A percentile compares a stretch with the other conserved stretches of the same genome.
phyloP scores from a whole-genome alignment of 2,113 vertebrate species.

The Steatornis caripensis region DNA sequence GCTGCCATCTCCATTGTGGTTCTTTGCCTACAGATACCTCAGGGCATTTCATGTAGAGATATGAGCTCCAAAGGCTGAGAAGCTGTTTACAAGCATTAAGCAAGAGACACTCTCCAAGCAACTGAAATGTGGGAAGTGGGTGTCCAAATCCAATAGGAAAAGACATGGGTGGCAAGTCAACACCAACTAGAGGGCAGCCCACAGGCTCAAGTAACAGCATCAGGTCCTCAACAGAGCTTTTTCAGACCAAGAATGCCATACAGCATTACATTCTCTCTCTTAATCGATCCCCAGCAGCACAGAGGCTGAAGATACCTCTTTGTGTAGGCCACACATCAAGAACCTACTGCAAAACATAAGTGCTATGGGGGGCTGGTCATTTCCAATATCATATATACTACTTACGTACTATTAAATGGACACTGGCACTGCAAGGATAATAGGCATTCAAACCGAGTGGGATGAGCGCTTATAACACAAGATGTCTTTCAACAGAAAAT shows the following conservation, averaged over 20 bases:
- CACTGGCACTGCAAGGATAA: neutral
- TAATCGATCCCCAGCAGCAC: neutral
- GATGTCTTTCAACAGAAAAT: neutral
- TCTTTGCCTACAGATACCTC: neutral
- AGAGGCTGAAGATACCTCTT: neutral
- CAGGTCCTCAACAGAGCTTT: neutral
- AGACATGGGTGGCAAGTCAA: neutral
- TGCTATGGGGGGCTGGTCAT: neutral
- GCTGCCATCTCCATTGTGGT: neutral
- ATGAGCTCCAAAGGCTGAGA: neutral
- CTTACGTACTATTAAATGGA: neutral
- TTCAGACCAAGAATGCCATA: neutral
- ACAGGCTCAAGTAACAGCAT: neutral
- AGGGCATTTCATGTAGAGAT: neutral
- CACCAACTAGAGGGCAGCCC: neutral
- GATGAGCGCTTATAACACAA: neutral
- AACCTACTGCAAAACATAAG: rapidly evolving
- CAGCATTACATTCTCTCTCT: neutral
- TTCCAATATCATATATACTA: neutral
- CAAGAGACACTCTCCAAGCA: neutral
- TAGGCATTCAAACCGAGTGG: neutral
- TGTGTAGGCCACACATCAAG: neutral
- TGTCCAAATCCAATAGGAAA: neutral
- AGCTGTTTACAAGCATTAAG: neutral
- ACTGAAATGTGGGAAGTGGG: neutral